Evolutionary conservation across 2,113 vertebrate species (phyloP).

Genomic region (Polypterus senegalus): DNA sequence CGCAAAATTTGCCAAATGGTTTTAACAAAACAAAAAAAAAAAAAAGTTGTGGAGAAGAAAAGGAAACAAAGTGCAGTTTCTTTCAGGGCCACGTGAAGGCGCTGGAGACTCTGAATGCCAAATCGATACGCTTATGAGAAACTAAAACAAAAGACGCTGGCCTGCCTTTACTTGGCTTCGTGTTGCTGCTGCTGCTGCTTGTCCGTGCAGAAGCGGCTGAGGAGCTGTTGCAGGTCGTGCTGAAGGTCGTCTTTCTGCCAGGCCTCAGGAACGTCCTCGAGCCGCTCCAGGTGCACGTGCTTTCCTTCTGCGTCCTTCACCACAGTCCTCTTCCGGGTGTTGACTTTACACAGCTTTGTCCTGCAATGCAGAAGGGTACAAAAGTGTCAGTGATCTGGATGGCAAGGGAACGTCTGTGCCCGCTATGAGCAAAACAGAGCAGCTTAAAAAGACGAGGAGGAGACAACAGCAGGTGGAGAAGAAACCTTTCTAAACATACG

Average conservation of each 20-base stretch:
- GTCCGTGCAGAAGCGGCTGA: conserved; percentile 66
- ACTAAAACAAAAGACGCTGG: conserved; percentile 1
- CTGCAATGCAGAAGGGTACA: conserved; percentile 29
- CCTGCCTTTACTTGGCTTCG: conserved; percentile 44
- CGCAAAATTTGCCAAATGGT: conserved; percentile 66
- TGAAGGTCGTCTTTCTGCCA: conserved; percentile 69
- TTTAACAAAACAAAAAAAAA: conserved; percentile 21
- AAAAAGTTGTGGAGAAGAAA: conserved; percentile 15
- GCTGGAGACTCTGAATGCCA: background rate
- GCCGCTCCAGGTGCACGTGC: conserved; percentile 64
- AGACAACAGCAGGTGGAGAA: too few relatives aligned
- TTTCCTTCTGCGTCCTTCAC: conserved; percentile 73
- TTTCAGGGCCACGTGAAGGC: background rate
- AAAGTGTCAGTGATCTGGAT: too few relatives aligned
- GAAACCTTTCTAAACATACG: too few relatives aligned
- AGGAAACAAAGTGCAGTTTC: background rate
- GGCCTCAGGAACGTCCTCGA: conserved; percentile 69
- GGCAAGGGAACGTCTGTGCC: too few relatives aligned
- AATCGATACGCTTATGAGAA: conserved; percentile 19
- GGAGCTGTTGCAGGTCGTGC: conserved; percentile 74
- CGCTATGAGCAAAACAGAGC: too few relatives aligned
- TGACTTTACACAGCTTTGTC: conserved; percentile 75
- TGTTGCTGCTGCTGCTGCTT: conserved; percentile 33
- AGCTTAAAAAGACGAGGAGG: too few relatives aligned
- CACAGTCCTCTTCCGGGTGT: conserved; percentile 84